These are phyloP conservation scores for Eupithecia dodoneata DNA, from an alignment of 2,888 invertebrate species.

Conservation along the genomic window DNA sequence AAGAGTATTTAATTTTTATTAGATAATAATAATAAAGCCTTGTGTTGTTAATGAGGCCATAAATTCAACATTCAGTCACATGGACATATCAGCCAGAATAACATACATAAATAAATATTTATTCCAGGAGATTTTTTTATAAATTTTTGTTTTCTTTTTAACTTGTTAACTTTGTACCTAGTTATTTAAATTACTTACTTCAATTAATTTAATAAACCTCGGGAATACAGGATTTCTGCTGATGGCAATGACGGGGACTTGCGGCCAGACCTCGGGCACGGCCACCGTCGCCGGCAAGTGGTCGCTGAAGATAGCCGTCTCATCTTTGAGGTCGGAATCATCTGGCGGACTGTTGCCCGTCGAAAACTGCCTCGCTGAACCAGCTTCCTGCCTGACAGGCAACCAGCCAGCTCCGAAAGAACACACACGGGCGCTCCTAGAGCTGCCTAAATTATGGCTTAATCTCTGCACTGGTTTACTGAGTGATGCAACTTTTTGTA, in stretches of 20 bases:
- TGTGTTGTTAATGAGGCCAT: no score
- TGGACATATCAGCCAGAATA: no score
- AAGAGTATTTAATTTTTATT: no score
- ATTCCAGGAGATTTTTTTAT: no score
- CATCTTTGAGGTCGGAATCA: conserved; percentile 69
- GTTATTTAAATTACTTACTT: conserved; percentile 83
- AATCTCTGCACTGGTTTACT: conserved; percentile 62
- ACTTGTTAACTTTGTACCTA: not conserved
- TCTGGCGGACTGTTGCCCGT: conserved; percentile 70
- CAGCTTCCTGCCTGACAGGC: conserved; percentile 42
- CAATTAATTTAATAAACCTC: conserved; percentile 98
- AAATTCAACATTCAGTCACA: no score
- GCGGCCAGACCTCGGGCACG: conserved; percentile 98
- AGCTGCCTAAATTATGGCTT: conserved; percentile 45
- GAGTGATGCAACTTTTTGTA: conserved; percentile 78
- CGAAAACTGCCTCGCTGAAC: conserved; percentile 62
- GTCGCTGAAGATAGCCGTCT: conserved; percentile 76
- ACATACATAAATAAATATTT: no score
- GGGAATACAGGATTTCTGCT: conserved; percentile 98
- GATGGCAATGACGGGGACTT: conserved; percentile 97
- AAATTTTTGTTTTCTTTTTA: not conserved
- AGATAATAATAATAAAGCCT: no score
- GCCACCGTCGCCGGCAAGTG: conserved; percentile 94
- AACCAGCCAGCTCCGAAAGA: conserved; percentile 52
- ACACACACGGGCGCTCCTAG: conserved; percentile 55